phyloP scores from a whole-genome alignment of 92 coral and sea anemone species.

The Desmophyllum pertusum region DNA sequence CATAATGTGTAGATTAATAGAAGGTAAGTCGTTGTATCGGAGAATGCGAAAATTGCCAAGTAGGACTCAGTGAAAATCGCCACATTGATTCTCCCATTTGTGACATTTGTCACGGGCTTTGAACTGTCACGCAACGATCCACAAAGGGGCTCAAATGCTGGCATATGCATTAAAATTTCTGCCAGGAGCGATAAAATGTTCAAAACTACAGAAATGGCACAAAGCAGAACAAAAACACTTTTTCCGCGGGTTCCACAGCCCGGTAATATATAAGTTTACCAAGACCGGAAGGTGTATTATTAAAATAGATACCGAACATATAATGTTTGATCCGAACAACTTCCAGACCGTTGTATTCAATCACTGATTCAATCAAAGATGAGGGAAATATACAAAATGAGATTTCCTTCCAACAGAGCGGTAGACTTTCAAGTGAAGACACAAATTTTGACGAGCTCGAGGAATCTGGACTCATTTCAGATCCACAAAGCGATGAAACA shows the following conservation, averaged over 20 bases:
- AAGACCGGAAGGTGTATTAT: too few species aligned
- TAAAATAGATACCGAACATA: too few species aligned
- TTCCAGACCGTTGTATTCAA: too few species aligned
- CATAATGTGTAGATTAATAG: slow-evolving; percentile 11
- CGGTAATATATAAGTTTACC: too few species aligned
- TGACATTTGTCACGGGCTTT: slow-evolving; percentile 2
- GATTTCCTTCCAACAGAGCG: too few species aligned
- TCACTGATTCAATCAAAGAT: too few species aligned
- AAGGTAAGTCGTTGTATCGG: not conserved
- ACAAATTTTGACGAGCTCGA: too few species aligned
- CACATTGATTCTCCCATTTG: not conserved
- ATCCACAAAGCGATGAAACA: too few species aligned
- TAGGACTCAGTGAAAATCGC: not conserved
- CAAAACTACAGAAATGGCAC: not conserved
- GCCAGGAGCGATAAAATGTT: not conserved
- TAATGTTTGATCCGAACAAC: too few species aligned
- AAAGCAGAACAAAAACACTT: not conserved
- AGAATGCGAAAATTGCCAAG: not conserved
- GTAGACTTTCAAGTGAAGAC: too few species aligned
- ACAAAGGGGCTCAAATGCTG: slow-evolving; percentile 10
- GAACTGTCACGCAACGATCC: not conserved
- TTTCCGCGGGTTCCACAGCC: slow-evolving; percentile 1
- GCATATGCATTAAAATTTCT: slow-evolving; percentile 9
- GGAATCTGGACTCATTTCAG: too few species aligned
- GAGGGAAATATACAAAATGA: too few species aligned